These are phyloP conservation scores for Calypte anna DNA, from an alignment of 2,113 vertebrate genomes.

Conservation along the genomic window DNA sequence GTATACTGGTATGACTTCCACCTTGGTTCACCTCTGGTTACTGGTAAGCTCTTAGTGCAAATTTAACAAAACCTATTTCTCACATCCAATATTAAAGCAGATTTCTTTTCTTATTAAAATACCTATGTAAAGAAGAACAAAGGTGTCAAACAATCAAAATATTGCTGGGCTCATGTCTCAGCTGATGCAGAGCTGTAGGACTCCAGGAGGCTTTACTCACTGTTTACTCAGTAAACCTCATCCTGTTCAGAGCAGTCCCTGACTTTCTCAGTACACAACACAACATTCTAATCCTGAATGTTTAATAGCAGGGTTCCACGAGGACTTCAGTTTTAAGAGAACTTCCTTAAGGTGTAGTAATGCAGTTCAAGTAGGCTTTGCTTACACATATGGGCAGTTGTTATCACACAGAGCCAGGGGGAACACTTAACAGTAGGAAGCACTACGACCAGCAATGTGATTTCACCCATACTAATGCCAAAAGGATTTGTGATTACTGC, in stretches of 20 bases:
- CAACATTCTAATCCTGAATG: not conserved
- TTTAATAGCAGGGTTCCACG: not conserved
- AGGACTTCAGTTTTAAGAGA: not conserved
- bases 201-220: not conserved
- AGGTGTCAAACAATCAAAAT: not conserved
- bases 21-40: not conserved
- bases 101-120: not conserved
- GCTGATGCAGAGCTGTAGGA: not conserved
- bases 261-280: not conserved
- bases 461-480: not conserved
- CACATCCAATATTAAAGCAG: not conserved
- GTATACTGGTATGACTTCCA: not conserved
- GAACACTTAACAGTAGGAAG: not conserved
- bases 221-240: not conserved
- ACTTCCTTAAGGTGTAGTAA: not conserved
- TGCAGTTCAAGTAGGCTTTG: not conserved
- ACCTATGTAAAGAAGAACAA: not conserved
- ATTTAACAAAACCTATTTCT: not conserved
- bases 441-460: not conserved
- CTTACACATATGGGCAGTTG: not conserved
- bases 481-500: not conserved
- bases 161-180: not conserved
- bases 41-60: not conserved
- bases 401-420: not conserved
- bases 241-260: not conserved